phyloP scores from a whole-genome alignment of 1,140 invertebrate genomes.

The Euwallacea similis region DNA sequence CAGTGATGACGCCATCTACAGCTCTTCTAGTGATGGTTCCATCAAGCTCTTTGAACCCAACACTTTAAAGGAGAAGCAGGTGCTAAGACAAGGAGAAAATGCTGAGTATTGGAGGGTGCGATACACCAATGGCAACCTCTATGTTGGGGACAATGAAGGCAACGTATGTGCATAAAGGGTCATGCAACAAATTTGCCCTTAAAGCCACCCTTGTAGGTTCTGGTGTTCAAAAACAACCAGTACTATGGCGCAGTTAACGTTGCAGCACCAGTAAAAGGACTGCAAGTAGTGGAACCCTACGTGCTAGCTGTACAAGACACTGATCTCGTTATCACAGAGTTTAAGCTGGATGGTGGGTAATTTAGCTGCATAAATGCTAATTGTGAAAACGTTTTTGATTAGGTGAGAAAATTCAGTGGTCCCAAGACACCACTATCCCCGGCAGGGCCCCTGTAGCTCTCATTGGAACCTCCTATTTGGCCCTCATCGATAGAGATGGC shows the following conservation, averaged over 20 bases:
- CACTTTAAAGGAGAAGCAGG: conserved; percentile 47
- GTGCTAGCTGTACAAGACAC: conserved; percentile 55
- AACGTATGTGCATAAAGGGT: conserved; percentile 48
- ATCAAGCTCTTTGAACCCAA: conserved; percentile 54
- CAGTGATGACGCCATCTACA: conserved; percentile 52
- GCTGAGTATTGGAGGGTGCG: conserved; percentile 52
- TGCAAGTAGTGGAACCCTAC: conserved; percentile 50
- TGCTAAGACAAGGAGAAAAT: conserved; percentile 43
- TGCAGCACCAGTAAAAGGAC: conserved; percentile 55
- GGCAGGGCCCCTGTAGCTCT: conserved; percentile 52
- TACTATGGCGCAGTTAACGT: conserved; percentile 46
- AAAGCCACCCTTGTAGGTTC: conserved; percentile 45
- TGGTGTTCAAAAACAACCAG: conserved; percentile 51
- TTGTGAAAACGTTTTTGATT: conserved; percentile 15
- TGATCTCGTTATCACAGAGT: conserved; percentile 54
- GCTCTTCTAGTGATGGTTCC: conserved; percentile 57
- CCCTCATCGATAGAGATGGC: conserved; percentile 49
- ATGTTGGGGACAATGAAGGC: conserved; percentile 55
- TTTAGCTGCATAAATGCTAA: background rate
- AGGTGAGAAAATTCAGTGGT: conserved; percentile 50
- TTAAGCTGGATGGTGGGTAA: conserved; percentile 50
- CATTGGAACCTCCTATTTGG: conserved; percentile 47
- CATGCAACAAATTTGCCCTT: conserved; percentile 14
- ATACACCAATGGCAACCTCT: conserved; percentile 50
- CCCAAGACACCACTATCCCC: conserved; percentile 46